Evolutionary conservation across 2,113 vertebrate species (phyloP), one percentile per base, ranked within the genome.

Genomic region (Erythrolamprus reginae): DNA sequence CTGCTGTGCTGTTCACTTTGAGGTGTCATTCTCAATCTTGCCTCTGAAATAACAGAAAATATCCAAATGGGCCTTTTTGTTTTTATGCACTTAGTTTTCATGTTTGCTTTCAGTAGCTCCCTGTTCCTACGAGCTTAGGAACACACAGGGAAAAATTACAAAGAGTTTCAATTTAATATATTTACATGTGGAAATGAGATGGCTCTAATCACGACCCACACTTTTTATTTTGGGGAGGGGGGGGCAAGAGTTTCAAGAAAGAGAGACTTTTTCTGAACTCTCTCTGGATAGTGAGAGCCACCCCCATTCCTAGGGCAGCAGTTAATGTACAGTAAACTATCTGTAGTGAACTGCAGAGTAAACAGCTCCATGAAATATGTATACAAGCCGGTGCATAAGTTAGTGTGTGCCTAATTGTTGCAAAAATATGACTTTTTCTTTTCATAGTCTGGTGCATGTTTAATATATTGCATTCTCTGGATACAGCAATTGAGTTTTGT

Each of bases 291-390:
- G 38, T 84, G 91, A 58, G 3, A 90, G 52, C 1, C 47, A 89
- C 10, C 19, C 1, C 89, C 82, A 0, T 1, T 65, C 89, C 90
- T 19, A 1, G 86, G 24, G 84, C 86, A 94, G 47, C 52, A 65
- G 21, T 51, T 91, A 89, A 86, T 42, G n/a, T 48, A 56, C 10
- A 82, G 48, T 48, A n/a, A 92, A 88, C 89, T 90, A 7, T 51
- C 45, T 24, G 28, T 13, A 2, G 50, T 70, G 47, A 94, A 82
- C 55, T 83, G 42, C 91, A 94, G 85, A 93, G 47, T 88, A 92
- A 91, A 92, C 86, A 88, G 77, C 23, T 88, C 56, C 51, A 91
- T 88, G 91, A 92, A 93, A 84, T 82, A 84, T 87, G 28, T 61
- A 88, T 88, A 92, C 90, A 55, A 42, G 13, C 45, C 83, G 51